phyloP scores from a whole-genome alignment of 1,140 invertebrate genomes.

The Listronotus oregonensis region DNA sequence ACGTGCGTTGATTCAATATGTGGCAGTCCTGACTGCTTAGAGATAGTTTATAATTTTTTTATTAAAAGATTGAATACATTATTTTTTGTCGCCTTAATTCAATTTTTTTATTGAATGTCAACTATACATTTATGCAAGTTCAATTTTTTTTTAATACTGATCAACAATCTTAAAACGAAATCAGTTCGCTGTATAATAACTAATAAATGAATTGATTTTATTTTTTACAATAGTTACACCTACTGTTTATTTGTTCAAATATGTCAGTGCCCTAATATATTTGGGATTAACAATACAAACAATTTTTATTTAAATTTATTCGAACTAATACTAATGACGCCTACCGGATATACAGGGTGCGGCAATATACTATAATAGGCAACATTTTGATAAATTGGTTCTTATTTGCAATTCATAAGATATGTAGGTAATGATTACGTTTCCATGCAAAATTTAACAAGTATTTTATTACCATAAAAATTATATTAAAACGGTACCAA shows the following conservation, averaged over 20 bases:
- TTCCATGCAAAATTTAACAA: too few species aligned
- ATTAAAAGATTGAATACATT: too few species aligned
- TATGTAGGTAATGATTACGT: background rate
- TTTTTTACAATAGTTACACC: conserved; percentile 17
- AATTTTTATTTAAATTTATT: conserved; percentile 19
- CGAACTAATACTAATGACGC: conserved; percentile 7
- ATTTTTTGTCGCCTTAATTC: too few species aligned
- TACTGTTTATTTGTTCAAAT: conserved; percentile 10
- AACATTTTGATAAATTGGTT: conserved; percentile 13
- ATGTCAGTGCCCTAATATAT: conserved; percentile 16
- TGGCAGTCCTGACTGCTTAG: too few species aligned
- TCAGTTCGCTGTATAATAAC: background rate
- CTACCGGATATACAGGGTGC: conserved; percentile 13
- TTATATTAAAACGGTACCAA: too few species aligned
- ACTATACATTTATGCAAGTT: too few species aligned
- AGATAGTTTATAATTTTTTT: too few species aligned
- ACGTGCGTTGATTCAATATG: too few species aligned
- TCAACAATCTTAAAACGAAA: conserved; percentile 3
- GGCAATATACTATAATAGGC: conserved; percentile 18
- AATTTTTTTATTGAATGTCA: too few species aligned
- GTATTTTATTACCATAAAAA: too few species aligned
- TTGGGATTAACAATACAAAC: conserved; percentile 15
- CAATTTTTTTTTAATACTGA: too few species aligned
- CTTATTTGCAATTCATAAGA: conserved; percentile 13
- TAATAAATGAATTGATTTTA: conserved; percentile 14